Conservation (phyloP, 2,797 vertebrate species). For the Ispidina lecontei region DNA sequence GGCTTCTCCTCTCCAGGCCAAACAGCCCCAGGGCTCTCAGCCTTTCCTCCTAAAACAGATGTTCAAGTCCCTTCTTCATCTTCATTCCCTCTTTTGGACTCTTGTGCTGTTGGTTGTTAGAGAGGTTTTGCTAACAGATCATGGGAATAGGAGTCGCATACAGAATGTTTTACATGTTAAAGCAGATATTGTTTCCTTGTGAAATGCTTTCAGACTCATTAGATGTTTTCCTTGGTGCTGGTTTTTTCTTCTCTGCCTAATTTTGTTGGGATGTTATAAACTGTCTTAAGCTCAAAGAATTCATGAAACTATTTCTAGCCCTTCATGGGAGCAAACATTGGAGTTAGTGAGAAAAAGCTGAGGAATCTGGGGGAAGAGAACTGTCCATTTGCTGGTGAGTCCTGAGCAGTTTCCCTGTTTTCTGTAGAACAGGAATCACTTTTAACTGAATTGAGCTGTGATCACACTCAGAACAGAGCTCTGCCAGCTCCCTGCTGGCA, state of each 20-base stretch:
- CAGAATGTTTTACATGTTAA: background rate
- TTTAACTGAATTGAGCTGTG: background rate
- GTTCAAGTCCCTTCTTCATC: too few species aligned
- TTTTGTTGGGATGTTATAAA: background rate
- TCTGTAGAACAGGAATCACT: background rate
- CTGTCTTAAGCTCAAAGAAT: background rate
- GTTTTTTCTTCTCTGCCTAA: background rate
- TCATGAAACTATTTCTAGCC: background rate
- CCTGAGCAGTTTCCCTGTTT: background rate
- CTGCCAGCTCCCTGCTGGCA: constrained; percentile 39
- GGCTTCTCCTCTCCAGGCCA: too few species aligned
- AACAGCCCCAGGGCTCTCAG: too few species aligned
- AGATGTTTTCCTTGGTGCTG: background rate
- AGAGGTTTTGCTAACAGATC: background rate
- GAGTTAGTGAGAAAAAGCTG: background rate
- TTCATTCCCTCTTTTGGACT: too few species aligned
- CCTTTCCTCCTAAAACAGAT: too few species aligned
- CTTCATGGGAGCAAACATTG: background rate
- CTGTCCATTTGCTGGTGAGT: background rate
- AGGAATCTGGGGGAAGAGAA: background rate
- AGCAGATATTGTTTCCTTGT: background rate
- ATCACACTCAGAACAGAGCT: background rate
- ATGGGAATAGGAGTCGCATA: background rate
- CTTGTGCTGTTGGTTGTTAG: background rate
- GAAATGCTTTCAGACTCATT: background rate